Evolutionary conservation across 2,888 invertebrate genomes (phyloP).

Genomic region (Lagria hirta): DNA sequence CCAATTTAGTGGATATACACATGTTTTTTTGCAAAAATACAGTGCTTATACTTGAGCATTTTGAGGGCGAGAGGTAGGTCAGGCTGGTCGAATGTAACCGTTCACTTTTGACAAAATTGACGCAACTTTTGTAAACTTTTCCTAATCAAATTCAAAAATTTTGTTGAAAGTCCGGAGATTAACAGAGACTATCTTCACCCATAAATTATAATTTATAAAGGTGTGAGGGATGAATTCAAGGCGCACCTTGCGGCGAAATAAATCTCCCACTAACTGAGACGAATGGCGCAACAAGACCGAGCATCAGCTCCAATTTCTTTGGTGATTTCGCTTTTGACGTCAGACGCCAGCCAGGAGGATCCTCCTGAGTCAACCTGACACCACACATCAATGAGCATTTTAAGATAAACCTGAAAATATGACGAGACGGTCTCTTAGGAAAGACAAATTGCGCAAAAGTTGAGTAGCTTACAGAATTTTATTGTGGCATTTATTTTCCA

Average conservation of each 20-base stretch:
- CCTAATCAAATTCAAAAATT: slow-evolving; percentile 1
- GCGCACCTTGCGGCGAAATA: slow-evolving; percentile 37
- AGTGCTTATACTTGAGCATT: too few species aligned
- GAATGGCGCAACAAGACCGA: slow-evolving; percentile 39
- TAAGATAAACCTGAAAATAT: slow-evolving; percentile 14
- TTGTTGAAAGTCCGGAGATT: slow-evolving; percentile 12
- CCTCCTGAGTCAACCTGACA: slow-evolving; percentile 19
- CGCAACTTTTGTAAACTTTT: too few species aligned
- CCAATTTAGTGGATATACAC: too few species aligned
- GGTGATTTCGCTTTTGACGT: slow-evolving; percentile 32
- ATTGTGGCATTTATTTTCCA: too few species aligned
- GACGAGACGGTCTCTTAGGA: too few species aligned
- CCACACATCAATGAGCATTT: slow-evolving; percentile 19
- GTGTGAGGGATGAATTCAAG: slow-evolving; percentile 7
- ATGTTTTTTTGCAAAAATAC: too few species aligned
- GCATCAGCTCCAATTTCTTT: slow-evolving; percentile 40
- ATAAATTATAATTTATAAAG: slow-evolving; percentile 23
- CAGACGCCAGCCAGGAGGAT: slow-evolving; percentile 17
- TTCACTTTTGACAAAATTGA: too few species aligned
- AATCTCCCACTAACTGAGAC: slow-evolving; percentile 41
- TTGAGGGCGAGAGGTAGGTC: too few species aligned
- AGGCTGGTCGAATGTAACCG: too few species aligned
- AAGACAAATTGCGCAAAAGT: too few species aligned
- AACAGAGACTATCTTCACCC: slow-evolving; percentile 4
- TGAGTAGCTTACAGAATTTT: too few species aligned